Percentiles rank a stretch among this genome's conserved stretches.
Conservation (phyloP, 2,888 invertebrate genomes). For the Netelia melanura region DNA sequence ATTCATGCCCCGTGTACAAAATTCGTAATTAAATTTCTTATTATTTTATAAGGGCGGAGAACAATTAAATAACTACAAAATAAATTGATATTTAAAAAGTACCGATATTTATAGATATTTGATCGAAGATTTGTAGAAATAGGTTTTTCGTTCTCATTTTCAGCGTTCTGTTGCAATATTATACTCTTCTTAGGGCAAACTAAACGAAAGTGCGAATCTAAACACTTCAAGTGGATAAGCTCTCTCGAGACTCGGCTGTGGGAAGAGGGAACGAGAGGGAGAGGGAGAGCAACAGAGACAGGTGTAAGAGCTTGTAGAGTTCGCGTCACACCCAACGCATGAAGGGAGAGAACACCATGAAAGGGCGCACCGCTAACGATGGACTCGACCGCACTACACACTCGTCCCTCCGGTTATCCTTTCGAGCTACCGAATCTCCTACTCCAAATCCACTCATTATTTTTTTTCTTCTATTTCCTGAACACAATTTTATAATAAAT, state of each 20-base stretch:
- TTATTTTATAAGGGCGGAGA: too few relatives aligned
- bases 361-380: conserved; percentile 45
- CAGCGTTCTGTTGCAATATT: background rate
- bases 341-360: conserved; percentile 11
- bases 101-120: too few relatives aligned
- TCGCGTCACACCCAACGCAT: conserved; percentile 39
- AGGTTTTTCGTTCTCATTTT: background rate
- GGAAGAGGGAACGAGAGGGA: background rate
- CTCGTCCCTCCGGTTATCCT: background rate
- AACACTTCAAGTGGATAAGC: conserved; percentile 1
- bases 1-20: too few relatives aligned
- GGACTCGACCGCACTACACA: conserved; percentile 51
- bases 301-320: background rate
- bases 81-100: too few relatives aligned
- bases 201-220: conserved; percentile 22
- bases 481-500: background rate
- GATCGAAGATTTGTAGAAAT: background rate
- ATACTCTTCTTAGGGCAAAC: background rate
- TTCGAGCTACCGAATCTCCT: conserved; percentile 18
- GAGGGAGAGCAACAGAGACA: background rate
- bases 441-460: background rate
- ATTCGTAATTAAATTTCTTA: too few relatives aligned
- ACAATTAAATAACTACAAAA: too few relatives aligned
- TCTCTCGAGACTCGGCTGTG: conserved; percentile 25
- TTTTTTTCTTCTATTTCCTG: background rate